These are phyloP conservation scores for Dusona sp. DNA, from an alignment of 2,888 invertebrate genomes.

Conservation along the genomic window DNA sequence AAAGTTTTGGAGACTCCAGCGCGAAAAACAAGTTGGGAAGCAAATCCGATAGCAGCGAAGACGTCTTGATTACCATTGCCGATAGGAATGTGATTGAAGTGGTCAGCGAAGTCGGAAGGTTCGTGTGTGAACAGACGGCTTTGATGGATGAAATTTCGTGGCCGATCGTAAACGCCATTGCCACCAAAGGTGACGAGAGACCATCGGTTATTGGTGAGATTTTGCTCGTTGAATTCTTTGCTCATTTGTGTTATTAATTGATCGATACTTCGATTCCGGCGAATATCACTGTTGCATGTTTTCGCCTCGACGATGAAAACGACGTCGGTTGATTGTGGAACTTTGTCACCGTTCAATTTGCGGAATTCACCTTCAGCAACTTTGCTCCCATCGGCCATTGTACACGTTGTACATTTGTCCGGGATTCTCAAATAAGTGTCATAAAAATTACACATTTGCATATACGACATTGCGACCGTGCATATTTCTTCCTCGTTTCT, in stretches of 20 bases:
- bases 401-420: slow-evolving; percentile 92
- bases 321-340: slow-evolving; percentile 92
- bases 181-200: slow-evolving; percentile 94
- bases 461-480: slow-evolving; percentile 92
- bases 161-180: slow-evolving; percentile 89
- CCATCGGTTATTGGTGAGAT: slow-evolving; percentile 91
- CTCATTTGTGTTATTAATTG: slow-evolving; percentile 89
- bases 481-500: slow-evolving; percentile 87
- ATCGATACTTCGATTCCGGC: slow-evolving; percentile 89
- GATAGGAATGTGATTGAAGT: slow-evolving; percentile 90
- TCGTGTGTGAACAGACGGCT: slow-evolving; percentile 89
- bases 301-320: slow-evolving; percentile 96
- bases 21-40: slow-evolving; percentile 91
- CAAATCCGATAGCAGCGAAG: slow-evolving; percentile 91
- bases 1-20: slow-evolving; percentile 94
- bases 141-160: slow-evolving; percentile 90
- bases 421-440: slow-evolving; percentile 93
- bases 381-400: slow-evolving; percentile 88
- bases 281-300: slow-evolving; percentile 91
- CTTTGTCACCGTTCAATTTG: slow-evolving; percentile 86
- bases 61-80: slow-evolving; percentile 90
- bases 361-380: slow-evolving; percentile 92
- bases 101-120: slow-evolving; percentile 85
- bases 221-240: slow-evolving; percentile 88
- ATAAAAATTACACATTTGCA: slow-evolving; percentile 90